Percentiles rank a stretch among this genome's conserved stretches.
Evolutionary conservation across 1,140 invertebrate genomes (phyloP).

Genomic region (Macrocentrus cingulum): DNA sequence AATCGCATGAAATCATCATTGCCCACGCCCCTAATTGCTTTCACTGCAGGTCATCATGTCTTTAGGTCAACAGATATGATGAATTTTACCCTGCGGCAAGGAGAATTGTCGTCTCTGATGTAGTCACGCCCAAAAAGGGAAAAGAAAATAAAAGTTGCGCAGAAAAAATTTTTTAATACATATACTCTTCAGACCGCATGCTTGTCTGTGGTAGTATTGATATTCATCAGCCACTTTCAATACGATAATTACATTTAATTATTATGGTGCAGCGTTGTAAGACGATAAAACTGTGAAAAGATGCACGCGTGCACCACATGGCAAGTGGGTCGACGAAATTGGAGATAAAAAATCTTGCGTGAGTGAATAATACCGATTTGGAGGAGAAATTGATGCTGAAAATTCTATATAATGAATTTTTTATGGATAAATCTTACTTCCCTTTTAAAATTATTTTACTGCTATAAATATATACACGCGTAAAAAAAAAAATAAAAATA

Average conservation of each 20-base stretch:
- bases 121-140: conserved; percentile 20
- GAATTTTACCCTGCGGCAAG: conserved; percentile 9
- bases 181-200: conserved; percentile 13
- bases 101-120: conserved; percentile 15
- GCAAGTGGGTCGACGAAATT: conserved; percentile 37
- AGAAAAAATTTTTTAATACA: no score
- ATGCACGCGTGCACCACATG: conserved; percentile 32
- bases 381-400: background rate
- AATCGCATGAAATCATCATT: conserved; percentile 11
- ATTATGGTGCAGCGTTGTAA: conserved; percentile 2
- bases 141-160: no score
- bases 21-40: conserved; percentile 23
- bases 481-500: no score
- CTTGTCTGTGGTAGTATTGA: conserved; percentile 4
- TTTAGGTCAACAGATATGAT: conserved; percentile 18
- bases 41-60: conserved; percentile 21
- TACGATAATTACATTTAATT: conserved; percentile 32
- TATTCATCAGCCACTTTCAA: conserved; percentile 22
- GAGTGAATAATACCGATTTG: conserved; percentile 15
- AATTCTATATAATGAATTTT: no score
- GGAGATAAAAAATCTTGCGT: conserved; percentile 14
- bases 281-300: background rate
- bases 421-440: no score
- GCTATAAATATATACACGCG: no score
- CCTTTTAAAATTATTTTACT: no score